Base-by-base conservation (phyloP, 1,140 invertebrate genomes). In the Atta cephalotes region DNA sequence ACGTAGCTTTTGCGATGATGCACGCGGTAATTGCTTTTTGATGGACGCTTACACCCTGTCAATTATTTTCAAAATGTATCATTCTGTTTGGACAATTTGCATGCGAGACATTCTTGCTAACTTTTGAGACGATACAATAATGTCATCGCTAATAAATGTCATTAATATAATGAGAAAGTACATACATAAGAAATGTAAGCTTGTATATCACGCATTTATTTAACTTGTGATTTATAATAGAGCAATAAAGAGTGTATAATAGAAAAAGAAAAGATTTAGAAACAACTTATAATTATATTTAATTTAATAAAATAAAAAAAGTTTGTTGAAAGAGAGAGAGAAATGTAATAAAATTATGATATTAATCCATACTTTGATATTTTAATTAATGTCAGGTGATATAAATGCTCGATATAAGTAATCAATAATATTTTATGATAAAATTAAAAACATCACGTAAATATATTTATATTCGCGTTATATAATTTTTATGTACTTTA, bases 1-100 rank as follows among this genome's bases (percentile, higher is more conserved):
- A 14, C 78, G 49, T 81, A 58, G 25, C 53, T 62, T 49, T 82
- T 31, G 12, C 28, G 56, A 35, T 25, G 10, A 60, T 31, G 51
- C 68, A 58, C 45, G 31, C 79, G 79, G 28, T 81, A 81, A 81
- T 81, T 62, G 65, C 70, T 84, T 84, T 84, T 45, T 58, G 28
- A 84, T 63, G 35, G 10, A 31, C 21, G 53, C 21, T 51, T 51
- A 35, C 72, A 45, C 12, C 12, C 35, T 4, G 28, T 18, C 7
- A 68, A 21, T 16, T 58, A 81, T 81, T 71, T 58, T 58, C 65
- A 35, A 81, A 81, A 58, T 45, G 51, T 16, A 16, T 25, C 31
- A 39, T 9, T 39, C 5, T 16, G 31, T 10, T 21, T 66, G 6
- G 49, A 80, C 49, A 45, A 16, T 28, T 58, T 16, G n/a, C 9